These are phyloP conservation scores for Amphibalanus amphitrite DNA, from an alignment of 1,140 invertebrate genomes.

Conservation along the genomic window DNA sequence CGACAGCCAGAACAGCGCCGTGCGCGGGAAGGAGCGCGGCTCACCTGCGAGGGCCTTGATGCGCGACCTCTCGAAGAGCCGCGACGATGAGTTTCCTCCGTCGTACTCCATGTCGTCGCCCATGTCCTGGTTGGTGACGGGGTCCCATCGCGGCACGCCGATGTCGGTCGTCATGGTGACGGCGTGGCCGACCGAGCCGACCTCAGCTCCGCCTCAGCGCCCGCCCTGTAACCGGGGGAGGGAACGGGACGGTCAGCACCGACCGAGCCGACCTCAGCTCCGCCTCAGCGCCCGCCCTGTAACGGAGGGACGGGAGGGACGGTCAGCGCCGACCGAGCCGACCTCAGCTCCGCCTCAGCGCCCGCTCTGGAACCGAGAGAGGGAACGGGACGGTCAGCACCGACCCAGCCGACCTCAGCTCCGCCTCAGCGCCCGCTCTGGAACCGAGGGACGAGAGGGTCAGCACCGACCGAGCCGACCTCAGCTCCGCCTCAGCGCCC, in stretches of 20 bases:
- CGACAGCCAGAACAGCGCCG: too few relatives aligned
- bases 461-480: too few relatives aligned
- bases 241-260: too few relatives aligned
- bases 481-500: too few relatives aligned
- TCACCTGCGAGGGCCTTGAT: constrained; percentile 95
- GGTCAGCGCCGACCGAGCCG: background rate
- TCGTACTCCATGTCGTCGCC: constrained; percentile 91
- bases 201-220: constrained; percentile 1
- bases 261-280: too few relatives aligned
- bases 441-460: background rate
- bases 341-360: background rate
- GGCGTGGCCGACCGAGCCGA: background rate
- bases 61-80: constrained; percentile 93
- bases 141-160: constrained; percentile 65
- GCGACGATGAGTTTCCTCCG: constrained; percentile 93
- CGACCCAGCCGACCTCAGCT: background rate
- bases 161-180: constrained; percentile 85
- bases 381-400: background rate
- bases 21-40: too few relatives aligned
- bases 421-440: constrained; percentile 2
- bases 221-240: background rate
- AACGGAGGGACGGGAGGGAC: too few relatives aligned
- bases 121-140: constrained; percentile 53
- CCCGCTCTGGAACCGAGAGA: background rate
- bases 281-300: too few relatives aligned